phyloP scores from a whole-genome alignment of 1,140 invertebrate genomes.

The Anadara kagoshimensis region DNA sequence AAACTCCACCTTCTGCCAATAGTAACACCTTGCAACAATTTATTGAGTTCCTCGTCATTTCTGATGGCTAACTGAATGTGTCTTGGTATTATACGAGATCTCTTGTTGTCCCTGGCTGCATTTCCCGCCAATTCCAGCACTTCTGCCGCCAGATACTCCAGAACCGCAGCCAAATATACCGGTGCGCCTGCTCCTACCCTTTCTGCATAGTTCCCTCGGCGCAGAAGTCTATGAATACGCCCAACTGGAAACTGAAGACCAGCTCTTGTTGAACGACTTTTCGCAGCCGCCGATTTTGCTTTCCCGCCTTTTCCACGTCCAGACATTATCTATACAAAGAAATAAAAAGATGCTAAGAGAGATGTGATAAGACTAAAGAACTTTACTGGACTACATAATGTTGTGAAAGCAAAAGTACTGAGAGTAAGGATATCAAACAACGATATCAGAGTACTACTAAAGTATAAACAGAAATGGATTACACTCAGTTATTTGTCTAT shows the following conservation, averaged over 20 bases:
- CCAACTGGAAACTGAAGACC: constrained; percentile 73
- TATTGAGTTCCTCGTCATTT: constrained; percentile 70
- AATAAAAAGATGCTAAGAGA: no score
- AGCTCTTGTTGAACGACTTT: constrained; percentile 67
- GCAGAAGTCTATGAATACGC: constrained; percentile 64
- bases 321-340: constrained; percentile 48
- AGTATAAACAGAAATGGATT: no score
- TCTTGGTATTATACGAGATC: constrained; percentile 55
- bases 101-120: constrained; percentile 75
- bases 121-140: constrained; percentile 45
- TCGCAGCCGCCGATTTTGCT: constrained; percentile 75
- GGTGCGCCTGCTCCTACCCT: constrained; percentile 60
- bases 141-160: constrained; percentile 74
- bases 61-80: constrained; percentile 66
- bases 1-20: constrained; percentile 67
- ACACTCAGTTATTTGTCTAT: no score
- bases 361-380: no score
- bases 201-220: constrained; percentile 51
- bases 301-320: constrained; percentile 74
- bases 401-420: no score
- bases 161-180: constrained; percentile 66
- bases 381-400: no score
- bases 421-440: no score
- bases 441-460: no score
- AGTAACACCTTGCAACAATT: constrained; percentile 59